Evolutionary conservation across 2,888 invertebrate genomes (phyloP), one percentile per base, ranked within the genome.

Genomic region (Eupelmus urozonus): DNA sequence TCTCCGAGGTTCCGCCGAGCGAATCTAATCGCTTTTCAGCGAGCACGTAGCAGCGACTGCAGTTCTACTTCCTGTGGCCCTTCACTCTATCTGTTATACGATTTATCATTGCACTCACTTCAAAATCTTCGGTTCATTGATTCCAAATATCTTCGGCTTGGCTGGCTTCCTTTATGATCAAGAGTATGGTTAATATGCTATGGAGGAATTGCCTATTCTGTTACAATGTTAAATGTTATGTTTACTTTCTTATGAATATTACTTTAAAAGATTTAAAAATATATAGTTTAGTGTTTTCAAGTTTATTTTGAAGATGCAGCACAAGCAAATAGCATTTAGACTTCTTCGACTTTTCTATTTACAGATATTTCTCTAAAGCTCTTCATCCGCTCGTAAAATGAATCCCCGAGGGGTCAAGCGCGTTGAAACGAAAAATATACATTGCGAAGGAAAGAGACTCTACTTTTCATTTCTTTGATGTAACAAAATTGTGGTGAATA

Each of bases 321-420:
- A 34, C 34, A 5, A 34, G 20, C 23, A 53, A 53, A 34, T 20
- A 9, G 4, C 9, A 18, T 11, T 51, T 34, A 66, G 29, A 25
- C n/a, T 67, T 69, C 45, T 55, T 69, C 27, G 20, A 45, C 49
- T 59, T 57, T 55, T 69, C 27, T 20, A 45, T 60, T 59, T 60
- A 29, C 49, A 60, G 23, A n/a, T 34, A 34, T 49, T 49, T 27
- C 20, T 18, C 18, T 60, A 60, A 59, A 29, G 5, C 16, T 70
- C 29, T 71, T 71, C 9, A 5, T 51, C n/a, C 53, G 53, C 5
- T 62, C 62, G 40, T 71, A 71, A 70, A 71, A 51, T 53, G 71
- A 62, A 13, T 40, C 51, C 18, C 34, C 23, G 18, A 51, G 34
- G 51, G 51, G 34, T 51, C 60, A 53, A 71, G 23, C 29, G 34